A percentile compares a stretch with the other conserved stretches of the same genome.
Evolutionary conservation across 2,888 invertebrate genomes (phyloP).

Genomic region (Heliconius aoede): DNA sequence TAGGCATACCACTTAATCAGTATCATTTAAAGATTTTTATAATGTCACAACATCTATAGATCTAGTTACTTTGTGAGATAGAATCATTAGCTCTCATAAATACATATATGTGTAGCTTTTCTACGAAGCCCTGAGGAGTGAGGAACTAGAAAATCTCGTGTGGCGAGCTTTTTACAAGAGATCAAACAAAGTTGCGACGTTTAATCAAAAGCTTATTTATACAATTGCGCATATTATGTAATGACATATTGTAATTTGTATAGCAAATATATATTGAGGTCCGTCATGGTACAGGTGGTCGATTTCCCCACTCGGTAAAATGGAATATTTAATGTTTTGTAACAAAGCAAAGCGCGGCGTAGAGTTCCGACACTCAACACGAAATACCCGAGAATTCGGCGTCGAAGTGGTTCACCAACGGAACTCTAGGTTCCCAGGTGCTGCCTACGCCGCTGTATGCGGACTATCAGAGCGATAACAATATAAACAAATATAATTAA

Average conservation of each 20-base stretch:
- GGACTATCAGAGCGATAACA: not conserved
- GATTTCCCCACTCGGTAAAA: too few relatives aligned
- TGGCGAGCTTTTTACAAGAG: slow-evolving; percentile 14
- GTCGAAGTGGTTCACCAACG: too few relatives aligned
- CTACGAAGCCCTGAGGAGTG: slow-evolving; percentile 11
- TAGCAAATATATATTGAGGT: too few relatives aligned
- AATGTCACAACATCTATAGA: not conserved
- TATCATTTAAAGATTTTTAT: too few relatives aligned
- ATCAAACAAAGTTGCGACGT: not conserved
- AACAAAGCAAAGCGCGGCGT: too few relatives aligned
- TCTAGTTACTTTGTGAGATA: not conserved
- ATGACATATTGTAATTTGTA: slow-evolving; percentile 6
- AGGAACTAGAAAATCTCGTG: slow-evolving; percentile 32
- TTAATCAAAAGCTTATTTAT: slow-evolving; percentile 7
- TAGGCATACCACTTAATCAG: not conserved
- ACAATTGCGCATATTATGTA: not conserved
- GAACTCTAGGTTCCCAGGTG: too few relatives aligned
- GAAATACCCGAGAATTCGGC: too few relatives aligned
- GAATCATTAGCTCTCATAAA: not conserved
- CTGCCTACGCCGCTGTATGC: too few relatives aligned
- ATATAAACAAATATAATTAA: not conserved
- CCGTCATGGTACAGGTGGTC: too few relatives aligned
- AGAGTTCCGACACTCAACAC: too few relatives aligned
- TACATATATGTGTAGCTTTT: slow-evolving; percentile 1
- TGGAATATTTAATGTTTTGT: too few relatives aligned